Conservation (phyloP, 2,797 vertebrate species). For the Gallinago solitaria region DNA sequence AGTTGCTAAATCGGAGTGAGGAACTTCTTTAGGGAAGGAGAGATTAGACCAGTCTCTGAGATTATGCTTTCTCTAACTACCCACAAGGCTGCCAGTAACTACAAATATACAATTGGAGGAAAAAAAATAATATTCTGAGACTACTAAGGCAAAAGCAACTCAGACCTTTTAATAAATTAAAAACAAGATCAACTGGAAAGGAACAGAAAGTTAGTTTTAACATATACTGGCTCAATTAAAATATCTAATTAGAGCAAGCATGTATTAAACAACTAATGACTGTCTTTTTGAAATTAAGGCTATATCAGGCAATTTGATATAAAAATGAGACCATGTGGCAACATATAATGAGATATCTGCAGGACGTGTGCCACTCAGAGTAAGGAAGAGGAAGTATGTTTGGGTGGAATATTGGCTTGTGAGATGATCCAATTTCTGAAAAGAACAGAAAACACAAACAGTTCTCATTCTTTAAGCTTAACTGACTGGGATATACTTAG, state of each 20-base stretch:
- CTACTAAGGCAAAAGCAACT: not conserved
- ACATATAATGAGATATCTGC: not conserved
- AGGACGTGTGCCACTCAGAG: not conserved
- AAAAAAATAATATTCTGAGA: not conserved
- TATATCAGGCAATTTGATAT: not conserved
- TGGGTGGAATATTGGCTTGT: not conserved
- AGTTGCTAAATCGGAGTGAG: not conserved
- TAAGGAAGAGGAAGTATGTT: not conserved
- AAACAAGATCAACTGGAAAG: slow-evolving; percentile 9
- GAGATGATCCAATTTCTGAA: not conserved
- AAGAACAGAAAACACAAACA: not conserved
- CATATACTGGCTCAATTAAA: not conserved
- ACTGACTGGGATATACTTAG: not conserved
- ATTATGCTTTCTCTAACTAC: not conserved
- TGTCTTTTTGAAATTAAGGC: not conserved
- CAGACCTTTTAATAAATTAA: not conserved
- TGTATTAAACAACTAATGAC: not conserved
- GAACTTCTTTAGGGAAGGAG: not conserved
- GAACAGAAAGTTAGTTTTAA: not conserved
- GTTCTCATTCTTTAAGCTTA: not conserved
- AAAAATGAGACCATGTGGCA: not conserved
- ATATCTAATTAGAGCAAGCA: not conserved
- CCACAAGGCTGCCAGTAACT: not conserved
- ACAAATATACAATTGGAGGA: not conserved
- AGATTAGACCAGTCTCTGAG: not conserved